Percentiles rank a stretch among this genome's conserved stretches.
Conservation (phyloP, 2,888 invertebrate genomes). For the Tiliacea citrago region DNA sequence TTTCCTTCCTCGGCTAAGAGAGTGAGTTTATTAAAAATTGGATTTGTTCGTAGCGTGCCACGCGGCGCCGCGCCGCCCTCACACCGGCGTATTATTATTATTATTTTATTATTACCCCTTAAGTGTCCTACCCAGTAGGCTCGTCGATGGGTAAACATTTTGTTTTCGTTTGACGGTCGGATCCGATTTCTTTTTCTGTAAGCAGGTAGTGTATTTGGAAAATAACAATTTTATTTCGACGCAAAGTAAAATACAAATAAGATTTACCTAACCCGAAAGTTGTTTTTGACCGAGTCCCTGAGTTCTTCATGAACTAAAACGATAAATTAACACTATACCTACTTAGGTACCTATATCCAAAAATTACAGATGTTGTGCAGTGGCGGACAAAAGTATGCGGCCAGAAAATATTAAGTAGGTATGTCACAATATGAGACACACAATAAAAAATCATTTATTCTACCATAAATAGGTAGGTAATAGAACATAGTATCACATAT, state of each 20-base stretch:
- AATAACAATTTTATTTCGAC: background rate
- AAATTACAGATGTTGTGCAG: conserved; percentile 2
- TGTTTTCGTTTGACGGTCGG: conserved; percentile 42
- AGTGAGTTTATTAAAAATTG: conserved; percentile 87
- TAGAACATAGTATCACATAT: background rate
- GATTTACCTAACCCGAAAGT: background rate
- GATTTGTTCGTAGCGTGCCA: conserved; percentile 78
- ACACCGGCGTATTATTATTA: conserved; percentile 62
- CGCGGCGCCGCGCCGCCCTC: conserved; percentile 69
- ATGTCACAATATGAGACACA: background rate
- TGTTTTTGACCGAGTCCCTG: background rate
- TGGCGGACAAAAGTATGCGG: conserved; percentile 3
- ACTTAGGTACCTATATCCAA: background rate
- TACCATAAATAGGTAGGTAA: no score
- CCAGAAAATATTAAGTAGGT: background rate
- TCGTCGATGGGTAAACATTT: conserved; percentile 53
- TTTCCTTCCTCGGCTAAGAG: conserved; percentile 60
- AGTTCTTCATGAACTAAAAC: background rate
- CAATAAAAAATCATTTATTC: background rate
- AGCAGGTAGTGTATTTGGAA: background rate
- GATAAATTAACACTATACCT: background rate
- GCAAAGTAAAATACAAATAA: background rate
- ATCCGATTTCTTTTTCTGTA: conserved; percentile 7
- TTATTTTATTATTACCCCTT: conserved; percentile 69
- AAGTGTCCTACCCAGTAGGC: conserved; percentile 46